phyloP scores from a whole-genome alignment of 2,113 vertebrate genomes.

The Anhinga rufa region DNA sequence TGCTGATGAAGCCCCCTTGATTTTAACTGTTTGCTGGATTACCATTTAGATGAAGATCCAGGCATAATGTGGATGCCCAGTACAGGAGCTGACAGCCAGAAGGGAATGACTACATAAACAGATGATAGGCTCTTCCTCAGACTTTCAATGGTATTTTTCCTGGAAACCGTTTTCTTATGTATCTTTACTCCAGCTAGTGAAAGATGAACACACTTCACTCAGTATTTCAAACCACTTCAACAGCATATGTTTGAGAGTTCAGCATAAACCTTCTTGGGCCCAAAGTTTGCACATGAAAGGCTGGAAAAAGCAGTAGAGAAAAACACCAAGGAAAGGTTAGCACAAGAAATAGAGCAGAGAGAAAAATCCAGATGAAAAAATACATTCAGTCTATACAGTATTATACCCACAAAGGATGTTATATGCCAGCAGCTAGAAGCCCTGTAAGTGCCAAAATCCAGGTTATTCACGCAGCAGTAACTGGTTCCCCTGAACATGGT shows the following conservation, averaged over 20 bases:
- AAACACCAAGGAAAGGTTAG: slow-evolving; percentile 24
- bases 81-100: neutral
- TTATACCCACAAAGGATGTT: neutral
- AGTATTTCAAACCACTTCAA: neutral
- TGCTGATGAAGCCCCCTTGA: neutral
- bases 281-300: neutral
- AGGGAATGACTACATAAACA: neutral
- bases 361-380: slow-evolving; percentile 28
- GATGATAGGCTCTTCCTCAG: neutral
- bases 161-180: neutral
- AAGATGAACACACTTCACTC: neutral
- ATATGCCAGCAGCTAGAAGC: neutral
- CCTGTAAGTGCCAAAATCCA: neutral
- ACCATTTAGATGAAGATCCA: neutral
- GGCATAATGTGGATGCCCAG: neutral
- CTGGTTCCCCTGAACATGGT: neutral
- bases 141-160: neutral
- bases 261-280: neutral
- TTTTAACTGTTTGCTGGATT: neutral
- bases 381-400: neutral
- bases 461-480: neutral
- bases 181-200: neutral
- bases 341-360: slow-evolving; percentile 35
- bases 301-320: slow-evolving; percentile 15
- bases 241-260: neutral